phyloP scores from a whole-genome alignment of 2,888 invertebrate species.

The Tetramorium bicarinatum region DNA sequence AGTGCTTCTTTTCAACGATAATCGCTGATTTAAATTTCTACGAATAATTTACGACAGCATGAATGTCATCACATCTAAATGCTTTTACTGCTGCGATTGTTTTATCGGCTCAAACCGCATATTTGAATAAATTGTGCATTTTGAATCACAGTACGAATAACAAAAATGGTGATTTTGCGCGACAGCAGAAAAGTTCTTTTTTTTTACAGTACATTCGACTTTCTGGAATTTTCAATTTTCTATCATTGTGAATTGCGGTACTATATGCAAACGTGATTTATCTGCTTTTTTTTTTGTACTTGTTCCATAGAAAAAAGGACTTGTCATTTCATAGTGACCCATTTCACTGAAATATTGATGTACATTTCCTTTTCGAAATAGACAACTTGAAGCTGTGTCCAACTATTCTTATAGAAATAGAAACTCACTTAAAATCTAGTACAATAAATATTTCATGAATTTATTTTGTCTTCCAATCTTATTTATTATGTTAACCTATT shows the following conservation, averaged over 20 bases:
- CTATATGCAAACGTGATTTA: slow-evolving; percentile 28
- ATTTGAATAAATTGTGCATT: slow-evolving; percentile 43
- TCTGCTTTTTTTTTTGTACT: slow-evolving; percentile 13
- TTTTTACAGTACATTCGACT: slow-evolving; percentile 15
- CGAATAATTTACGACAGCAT: slow-evolving; percentile 22
- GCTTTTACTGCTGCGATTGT: slow-evolving; percentile 20
- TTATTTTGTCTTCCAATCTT: not conserved
- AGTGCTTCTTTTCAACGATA: not conserved
- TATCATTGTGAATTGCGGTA: slow-evolving; percentile 8
- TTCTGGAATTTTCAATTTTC: slow-evolving; percentile 32
- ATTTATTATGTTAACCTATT: not conserved
- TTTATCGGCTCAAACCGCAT: slow-evolving; percentile 21
- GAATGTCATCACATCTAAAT: slow-evolving; percentile 1
- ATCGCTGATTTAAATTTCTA: slow-evolving; percentile 34
- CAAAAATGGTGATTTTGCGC: slow-evolving; percentile 19
- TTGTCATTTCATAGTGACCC: slow-evolving; percentile 15
- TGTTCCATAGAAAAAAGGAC: slow-evolving; percentile 13
- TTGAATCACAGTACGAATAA: slow-evolving; percentile 21
- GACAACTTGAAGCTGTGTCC: not conserved
- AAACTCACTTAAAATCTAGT: slow-evolving; percentile 16
- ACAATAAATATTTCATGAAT: not conserved
- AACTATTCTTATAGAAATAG: slow-evolving; percentile 15
- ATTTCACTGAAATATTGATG: slow-evolving; percentile 46
- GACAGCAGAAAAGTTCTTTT: not conserved
- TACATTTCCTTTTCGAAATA: slow-evolving; percentile 22